These are phyloP conservation scores for Cylloceria caligata DNA, from an alignment of 2,888 invertebrate species.

Conservation along the genomic window DNA sequence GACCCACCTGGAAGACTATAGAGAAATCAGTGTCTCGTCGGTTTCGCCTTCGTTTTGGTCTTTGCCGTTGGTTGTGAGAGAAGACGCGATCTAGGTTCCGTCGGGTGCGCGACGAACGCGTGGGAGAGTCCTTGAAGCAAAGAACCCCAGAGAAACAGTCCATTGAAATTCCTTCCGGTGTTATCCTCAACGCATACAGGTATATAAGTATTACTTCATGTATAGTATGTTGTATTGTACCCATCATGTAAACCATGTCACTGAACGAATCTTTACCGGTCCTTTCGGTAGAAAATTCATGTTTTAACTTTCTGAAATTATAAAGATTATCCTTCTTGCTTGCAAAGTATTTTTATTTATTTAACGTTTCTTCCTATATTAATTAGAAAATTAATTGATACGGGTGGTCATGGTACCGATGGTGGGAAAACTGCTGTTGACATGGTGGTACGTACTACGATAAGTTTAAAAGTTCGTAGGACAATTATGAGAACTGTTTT, in stretches of 20 bases:
- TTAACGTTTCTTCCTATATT: no score
- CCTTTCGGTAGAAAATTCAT: conserved; percentile 6
- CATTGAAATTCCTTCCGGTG: conserved; percentile 73
- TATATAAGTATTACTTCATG: conserved; percentile 48
- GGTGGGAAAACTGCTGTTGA: no score
- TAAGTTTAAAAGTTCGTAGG: no score
- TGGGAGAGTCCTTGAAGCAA: conserved; percentile 77
- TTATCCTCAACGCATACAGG: conserved; percentile 47
- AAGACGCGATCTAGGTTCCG: conserved; percentile 37
- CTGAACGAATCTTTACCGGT: conserved; percentile 14
- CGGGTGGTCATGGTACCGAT: no score
- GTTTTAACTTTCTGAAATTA: neutral
- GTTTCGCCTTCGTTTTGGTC: conserved; percentile 21
- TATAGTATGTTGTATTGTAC: conserved; percentile 23
- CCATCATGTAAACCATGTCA: conserved; percentile 30
- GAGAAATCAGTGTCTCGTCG: conserved; percentile 72
- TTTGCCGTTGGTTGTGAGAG: conserved; percentile 20
- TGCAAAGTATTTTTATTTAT: no score
- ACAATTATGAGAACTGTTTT: no score
- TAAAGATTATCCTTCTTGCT: neutral
- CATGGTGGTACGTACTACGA: no score
- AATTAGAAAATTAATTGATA: no score
- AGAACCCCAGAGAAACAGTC: conserved; percentile 59
- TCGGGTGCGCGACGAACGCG: conserved; percentile 66
- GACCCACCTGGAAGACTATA: conserved; percentile 67